Conservation (phyloP, 2,888 invertebrate genomes). For the Muschampia plurimacula region DNA sequence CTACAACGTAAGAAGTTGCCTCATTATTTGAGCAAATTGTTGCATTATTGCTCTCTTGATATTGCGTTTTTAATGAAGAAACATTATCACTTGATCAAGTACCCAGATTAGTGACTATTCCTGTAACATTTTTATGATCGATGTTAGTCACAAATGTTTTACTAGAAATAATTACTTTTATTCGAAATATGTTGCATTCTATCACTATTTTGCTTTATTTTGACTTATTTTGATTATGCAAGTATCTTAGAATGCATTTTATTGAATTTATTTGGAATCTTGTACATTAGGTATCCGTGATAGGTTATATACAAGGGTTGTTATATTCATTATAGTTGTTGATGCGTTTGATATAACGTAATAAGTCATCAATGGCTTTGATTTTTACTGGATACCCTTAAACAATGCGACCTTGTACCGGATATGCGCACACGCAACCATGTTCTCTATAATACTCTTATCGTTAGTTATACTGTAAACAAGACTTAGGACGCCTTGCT, state of each 20-base stretch:
- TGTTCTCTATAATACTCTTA: neutral
- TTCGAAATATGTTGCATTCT: too few species aligned
- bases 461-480: neutral
- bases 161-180: too few species aligned
- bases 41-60: neutral
- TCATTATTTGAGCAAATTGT: neutral
- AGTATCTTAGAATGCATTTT: too few species aligned
- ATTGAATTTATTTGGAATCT: too few species aligned
- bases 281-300: too few species aligned
- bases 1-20: neutral
- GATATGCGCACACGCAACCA: neutral
- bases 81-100: neutral
- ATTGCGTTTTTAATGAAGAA: neutral
- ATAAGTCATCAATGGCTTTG: neutral
- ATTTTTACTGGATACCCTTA: neutral
- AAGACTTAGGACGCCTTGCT: slow-evolving; percentile 1
- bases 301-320: too few species aligned
- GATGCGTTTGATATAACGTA: neutral
- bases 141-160: too few species aligned
- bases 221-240: too few species aligned
- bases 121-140: slow-evolving; percentile 1
- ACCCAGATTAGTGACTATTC: neutral
- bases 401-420: slow-evolving; percentile 9
- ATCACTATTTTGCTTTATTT: too few species aligned
- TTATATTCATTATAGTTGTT: neutral